These are phyloP conservation scores for Hydropsyche betteni DNA, from an alignment of 2,888 invertebrate genomes.

Conservation along the genomic window DNA sequence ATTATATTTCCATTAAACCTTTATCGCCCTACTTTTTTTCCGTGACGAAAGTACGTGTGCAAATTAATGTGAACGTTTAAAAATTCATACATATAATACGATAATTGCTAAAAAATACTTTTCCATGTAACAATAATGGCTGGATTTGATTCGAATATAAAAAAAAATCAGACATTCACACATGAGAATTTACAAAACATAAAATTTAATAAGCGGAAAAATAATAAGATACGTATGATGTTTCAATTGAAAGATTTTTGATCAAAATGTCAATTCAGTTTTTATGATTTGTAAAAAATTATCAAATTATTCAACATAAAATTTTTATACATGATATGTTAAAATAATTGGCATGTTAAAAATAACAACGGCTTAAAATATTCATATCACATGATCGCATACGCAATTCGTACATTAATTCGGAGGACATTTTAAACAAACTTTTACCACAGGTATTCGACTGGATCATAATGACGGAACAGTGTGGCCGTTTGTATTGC, in stretches of 20 bases:
- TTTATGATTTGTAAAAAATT: not conserved
- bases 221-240: not conserved
- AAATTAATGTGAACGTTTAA: too few relatives aligned
- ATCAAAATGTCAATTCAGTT: not conserved
- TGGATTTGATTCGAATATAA: too few relatives aligned
- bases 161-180: too few relatives aligned
- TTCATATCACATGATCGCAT: not conserved
- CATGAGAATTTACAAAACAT: too few relatives aligned
- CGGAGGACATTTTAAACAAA: too few relatives aligned
- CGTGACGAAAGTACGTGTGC: not conserved
- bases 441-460: too few relatives aligned
- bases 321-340: too few relatives aligned
- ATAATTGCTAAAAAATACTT: too few relatives aligned
- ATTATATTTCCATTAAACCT: slow-evolving; percentile 18
- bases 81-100: too few relatives aligned
- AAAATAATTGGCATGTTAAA: not conserved
- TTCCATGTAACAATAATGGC: too few relatives aligned
- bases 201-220: too few relatives aligned
- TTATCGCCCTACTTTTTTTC: slow-evolving; percentile 11
- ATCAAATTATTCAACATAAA: too few relatives aligned
- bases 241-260: not conserved
- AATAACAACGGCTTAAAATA: not conserved
- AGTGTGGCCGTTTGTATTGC: not conserved
- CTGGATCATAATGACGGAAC: not conserved
- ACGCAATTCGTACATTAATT: not conserved